phyloP scores from a whole-genome alignment of 2,888 invertebrate species.

The Lithosia quadra region DNA sequence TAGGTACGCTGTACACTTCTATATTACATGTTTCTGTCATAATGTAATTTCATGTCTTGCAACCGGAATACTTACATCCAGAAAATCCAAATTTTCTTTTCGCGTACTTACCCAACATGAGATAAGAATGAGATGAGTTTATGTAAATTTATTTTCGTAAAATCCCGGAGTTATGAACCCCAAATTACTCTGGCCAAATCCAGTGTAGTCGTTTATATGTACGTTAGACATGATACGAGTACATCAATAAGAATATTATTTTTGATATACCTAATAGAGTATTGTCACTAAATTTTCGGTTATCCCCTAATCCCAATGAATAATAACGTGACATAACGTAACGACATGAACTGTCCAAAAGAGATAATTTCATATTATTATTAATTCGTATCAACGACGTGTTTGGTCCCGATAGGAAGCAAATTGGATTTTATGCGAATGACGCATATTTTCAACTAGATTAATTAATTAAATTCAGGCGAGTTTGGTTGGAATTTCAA shows the following conservation, averaged over 20 bases:
- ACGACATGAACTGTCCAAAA: conserved; percentile 64
- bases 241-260: background rate
- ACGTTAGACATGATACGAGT: background rate
- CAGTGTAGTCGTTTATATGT: background rate
- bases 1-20: conserved; percentile 24
- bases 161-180: background rate
- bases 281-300: conserved; percentile 26
- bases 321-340: conserved; percentile 48
- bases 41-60: conserved; percentile 49
- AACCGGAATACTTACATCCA: conserved; percentile 56
- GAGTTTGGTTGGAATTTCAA: conserved; percentile 62
- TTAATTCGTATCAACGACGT: conserved; percentile 73
- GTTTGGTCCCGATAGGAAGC: conserved; percentile 73
- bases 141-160: conserved; percentile 51
- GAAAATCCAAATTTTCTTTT: conserved; percentile 52
- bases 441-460: conserved; percentile 74
- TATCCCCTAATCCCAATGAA: conserved; percentile 57
- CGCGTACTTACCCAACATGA: conserved; percentile 51
- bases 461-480: conserved; percentile 72
- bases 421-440: conserved; percentile 80
- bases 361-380: conserved; percentile 79
- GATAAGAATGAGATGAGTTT: conserved; percentile 63
- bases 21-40: conserved; percentile 37
- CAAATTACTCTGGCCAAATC: conserved; percentile 2
- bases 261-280: conserved; percentile 23